Evolutionary conservation across 2,797 vertebrate species (phyloP).

Genomic region (Sebastes kiyomatsui): DNA sequence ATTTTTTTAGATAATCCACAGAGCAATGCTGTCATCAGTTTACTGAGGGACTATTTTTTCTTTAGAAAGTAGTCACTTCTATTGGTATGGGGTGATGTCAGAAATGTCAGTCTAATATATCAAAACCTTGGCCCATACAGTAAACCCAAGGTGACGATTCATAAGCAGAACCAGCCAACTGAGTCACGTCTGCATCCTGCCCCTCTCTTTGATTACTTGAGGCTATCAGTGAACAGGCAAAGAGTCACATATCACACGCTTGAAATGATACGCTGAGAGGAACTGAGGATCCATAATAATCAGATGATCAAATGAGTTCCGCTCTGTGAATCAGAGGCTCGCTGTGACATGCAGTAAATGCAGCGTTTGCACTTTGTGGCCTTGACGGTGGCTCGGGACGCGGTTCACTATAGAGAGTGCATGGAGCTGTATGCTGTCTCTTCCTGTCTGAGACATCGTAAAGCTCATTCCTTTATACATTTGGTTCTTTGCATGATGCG

Average conservation of each 20-base stretch:
- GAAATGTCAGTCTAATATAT: neutral
- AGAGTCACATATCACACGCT: constrained; percentile 49
- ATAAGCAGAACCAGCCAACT: neutral
- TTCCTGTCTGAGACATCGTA: neutral
- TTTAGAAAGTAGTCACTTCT: neutral
- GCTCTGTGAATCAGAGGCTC: constrained; percentile 27
- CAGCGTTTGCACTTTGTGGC: constrained; percentile 40
- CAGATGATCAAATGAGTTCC: constrained; percentile 58
- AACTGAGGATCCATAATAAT: constrained; percentile 60
- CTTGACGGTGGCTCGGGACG: neutral
- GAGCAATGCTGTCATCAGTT: neutral
- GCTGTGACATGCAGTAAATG: constrained; percentile 32
- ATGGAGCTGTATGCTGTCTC: neutral
- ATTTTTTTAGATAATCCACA: neutral
- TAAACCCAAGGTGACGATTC: neutral
- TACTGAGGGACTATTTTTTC: neutral
- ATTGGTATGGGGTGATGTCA: neutral
- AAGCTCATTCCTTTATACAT: neutral
- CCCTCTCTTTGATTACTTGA: constrained; percentile 27
- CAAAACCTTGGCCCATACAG: neutral
- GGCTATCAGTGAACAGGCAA: constrained; percentile 32
- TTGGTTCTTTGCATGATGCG: neutral
- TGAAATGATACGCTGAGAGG: constrained; percentile 54
- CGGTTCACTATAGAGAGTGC: neutral
- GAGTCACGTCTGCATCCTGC: constrained; percentile 2